phyloP scores from a whole-genome alignment of 2,888 invertebrate species.

The Julus scanicus region DNA sequence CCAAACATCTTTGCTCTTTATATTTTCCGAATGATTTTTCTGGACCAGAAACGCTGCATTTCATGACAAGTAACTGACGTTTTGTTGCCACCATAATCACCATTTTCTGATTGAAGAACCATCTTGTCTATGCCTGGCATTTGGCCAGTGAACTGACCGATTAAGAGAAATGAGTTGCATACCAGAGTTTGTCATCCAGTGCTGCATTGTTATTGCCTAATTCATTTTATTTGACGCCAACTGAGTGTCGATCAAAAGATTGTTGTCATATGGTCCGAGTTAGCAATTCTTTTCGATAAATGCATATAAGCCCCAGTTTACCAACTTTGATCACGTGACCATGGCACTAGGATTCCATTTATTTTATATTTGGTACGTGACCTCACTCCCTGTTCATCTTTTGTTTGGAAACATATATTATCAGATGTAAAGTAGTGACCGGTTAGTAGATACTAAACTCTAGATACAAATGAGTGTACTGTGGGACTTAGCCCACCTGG shows the following conservation, averaged over 20 bases:
- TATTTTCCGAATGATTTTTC: conserved; percentile 1
- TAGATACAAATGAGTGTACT: no score
- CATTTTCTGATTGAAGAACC: conserved; percentile 11
- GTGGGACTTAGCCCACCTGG: no score
- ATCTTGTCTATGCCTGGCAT: conserved; percentile 10
- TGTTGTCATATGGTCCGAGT: background rate
- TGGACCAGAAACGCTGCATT: conserved; percentile 3
- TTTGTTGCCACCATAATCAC: conserved; percentile 19
- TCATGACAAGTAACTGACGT: conserved; percentile 19
- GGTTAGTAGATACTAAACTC: no score
- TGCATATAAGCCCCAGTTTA: no score
- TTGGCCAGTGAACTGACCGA: conserved; percentile 1
- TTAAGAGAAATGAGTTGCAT: conserved; percentile 19
- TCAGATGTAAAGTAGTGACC: no score
- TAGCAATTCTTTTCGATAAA: background rate
- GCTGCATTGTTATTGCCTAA: background rate
- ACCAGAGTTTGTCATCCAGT: background rate
- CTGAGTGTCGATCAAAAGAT: background rate
- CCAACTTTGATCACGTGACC: no score
- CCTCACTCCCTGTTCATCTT: no score
- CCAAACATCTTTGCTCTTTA: background rate
- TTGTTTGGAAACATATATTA: no score
- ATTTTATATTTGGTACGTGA: no score
- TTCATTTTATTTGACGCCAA: background rate
- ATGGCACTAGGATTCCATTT: no score